Percentiles rank a stretch among this genome's conserved stretches.
Conservation (phyloP, 1,140 invertebrate genomes). For the Scaptomyza montana region DNA sequence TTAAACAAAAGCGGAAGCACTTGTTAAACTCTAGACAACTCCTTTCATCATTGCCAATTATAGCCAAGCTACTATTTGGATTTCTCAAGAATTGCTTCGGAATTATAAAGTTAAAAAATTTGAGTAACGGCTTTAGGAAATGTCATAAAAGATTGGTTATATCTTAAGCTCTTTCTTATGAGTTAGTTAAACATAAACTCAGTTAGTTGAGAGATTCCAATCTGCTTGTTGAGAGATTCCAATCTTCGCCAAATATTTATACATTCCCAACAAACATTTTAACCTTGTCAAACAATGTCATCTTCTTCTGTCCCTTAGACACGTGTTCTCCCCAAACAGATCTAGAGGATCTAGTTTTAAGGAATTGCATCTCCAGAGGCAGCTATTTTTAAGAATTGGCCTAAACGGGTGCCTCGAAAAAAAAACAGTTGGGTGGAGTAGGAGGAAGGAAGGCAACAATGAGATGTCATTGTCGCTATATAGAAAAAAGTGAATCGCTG, state of each 20-base stretch:
- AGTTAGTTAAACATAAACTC: no score
- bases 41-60: no score
- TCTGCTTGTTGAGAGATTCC: not conserved
- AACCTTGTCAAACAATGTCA: conserved; percentile 14
- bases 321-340: conserved; percentile 71
- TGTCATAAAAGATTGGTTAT: not conserved
- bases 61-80: no score
- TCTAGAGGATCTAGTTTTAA: not conserved
- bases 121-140: no score
- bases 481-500: conserved; percentile 22
- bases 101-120: not conserved
- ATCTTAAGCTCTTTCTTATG: not conserved
- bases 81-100: no score
- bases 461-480: conserved; percentile 72
- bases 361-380: conserved; percentile 57
- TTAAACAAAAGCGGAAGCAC: conserved; percentile 23
- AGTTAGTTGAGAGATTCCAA: not conserved
- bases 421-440: not conserved
- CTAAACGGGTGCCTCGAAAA: conserved; percentile 58
- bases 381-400: conserved; percentile 76
- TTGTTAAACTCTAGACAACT: conserved; percentile 1
- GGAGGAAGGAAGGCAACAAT: conserved; percentile 43
- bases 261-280: conserved; percentile 5
- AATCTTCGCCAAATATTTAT: not conserved
- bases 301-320: conserved; percentile 35